Conservation (phyloP, 2,888 invertebrate genomes). For the Metacarcinus magister region DNA sequence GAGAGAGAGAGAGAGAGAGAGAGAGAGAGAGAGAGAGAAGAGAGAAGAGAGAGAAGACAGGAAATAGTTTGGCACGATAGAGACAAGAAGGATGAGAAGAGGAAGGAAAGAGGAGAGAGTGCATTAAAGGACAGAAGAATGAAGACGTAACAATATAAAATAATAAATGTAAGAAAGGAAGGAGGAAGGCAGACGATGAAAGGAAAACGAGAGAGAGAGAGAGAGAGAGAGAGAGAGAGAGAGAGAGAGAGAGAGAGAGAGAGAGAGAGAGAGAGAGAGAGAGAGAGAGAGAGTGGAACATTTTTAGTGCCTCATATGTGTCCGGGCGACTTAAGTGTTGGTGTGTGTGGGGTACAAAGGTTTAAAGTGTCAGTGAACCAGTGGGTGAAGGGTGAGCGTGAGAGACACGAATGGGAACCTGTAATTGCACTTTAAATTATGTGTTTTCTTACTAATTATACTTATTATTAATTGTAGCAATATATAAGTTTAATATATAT, state of each 20-base stretch:
- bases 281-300: constrained; percentile 2
- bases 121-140: neutral
- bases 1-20: neutral
- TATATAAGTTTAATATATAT: neutral
- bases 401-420: neutral
- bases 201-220: neutral
- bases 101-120: neutral
- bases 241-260: constrained; percentile 16
- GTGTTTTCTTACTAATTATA: too few relatives aligned
- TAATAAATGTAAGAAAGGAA: too few relatives aligned
- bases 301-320: too few relatives aligned
- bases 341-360: too few relatives aligned
- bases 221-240: constrained; percentile 26
- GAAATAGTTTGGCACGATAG: neutral
- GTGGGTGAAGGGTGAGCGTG: too few relatives aligned
- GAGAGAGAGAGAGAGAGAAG: neutral
- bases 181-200: too few relatives aligned
- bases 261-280: constrained; percentile 2
- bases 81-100: neutral
- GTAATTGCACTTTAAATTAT: too few relatives aligned
- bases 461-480: too few relatives aligned
- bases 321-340: too few relatives aligned
- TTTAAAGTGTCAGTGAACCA: too few relatives aligned
- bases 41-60: too few relatives aligned
- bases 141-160: neutral